phyloP scores from a whole-genome alignment of 2,888 invertebrate species.

The Petrolisthes cinctipes region DNA sequence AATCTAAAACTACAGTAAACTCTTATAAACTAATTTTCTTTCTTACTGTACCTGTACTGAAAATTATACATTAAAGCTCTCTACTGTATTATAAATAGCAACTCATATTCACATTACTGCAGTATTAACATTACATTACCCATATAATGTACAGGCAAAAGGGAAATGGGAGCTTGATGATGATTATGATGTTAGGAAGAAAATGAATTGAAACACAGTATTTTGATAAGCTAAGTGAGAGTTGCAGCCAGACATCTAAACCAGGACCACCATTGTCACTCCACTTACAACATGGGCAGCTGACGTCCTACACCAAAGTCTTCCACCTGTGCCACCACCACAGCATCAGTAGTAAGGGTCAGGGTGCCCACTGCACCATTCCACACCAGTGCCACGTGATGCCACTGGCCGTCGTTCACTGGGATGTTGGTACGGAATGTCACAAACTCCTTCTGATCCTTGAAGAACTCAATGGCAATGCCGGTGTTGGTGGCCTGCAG shows the following conservation, averaged over 20 bases:
- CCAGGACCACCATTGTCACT: not conserved
- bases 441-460: conserved; percentile 88
- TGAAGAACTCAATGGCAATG: conserved; percentile 90
- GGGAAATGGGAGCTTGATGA: too few species aligned
- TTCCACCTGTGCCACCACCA: conserved; percentile 91
- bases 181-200: too few species aligned
- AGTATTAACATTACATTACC: too few species aligned
- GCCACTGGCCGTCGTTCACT: conserved; percentile 96
- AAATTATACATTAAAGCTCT: too few species aligned
- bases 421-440: conserved; percentile 92
- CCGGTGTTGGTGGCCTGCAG: conserved; percentile 93
- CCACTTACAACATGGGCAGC: conserved; percentile 84
- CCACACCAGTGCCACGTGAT: conserved; percentile 96
- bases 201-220: too few species aligned
- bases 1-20: too few species aligned
- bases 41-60: too few species aligned
- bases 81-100: too few species aligned
- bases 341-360: conserved; percentile 92
- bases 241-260: not conserved
- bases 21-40: too few species aligned
- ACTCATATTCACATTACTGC: too few species aligned
- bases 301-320: conserved; percentile 87
- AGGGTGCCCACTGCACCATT: conserved; percentile 87
- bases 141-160: too few species aligned
- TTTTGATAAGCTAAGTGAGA: too few species aligned